These are phyloP conservation scores for Elanus axillaris DNA, from an alignment of 2,113 vertebrate genomes.

Conservation along the genomic window DNA sequence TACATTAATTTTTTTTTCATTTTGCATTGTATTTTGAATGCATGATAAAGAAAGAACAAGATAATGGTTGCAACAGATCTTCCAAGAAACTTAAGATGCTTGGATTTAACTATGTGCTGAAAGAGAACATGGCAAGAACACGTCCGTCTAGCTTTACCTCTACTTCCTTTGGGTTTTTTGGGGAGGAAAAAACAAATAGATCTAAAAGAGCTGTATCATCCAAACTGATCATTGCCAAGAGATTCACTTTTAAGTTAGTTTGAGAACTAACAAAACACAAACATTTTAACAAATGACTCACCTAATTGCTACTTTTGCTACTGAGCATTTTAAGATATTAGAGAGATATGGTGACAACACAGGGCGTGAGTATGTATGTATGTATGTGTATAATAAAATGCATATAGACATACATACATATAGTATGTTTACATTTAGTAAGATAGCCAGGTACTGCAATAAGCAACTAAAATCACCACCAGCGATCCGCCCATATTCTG, in stretches of 20 bases:
- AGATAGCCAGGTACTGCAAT: background rate
- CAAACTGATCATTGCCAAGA: background rate
- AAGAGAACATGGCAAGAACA: background rate
- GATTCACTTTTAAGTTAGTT: background rate
- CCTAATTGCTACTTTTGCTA: constrained; percentile 8
- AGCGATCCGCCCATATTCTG: background rate
- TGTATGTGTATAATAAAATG: constrained; percentile 17
- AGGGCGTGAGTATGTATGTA: background rate
- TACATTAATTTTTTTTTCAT: constrained; percentile 35
- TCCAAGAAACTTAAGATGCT: constrained; percentile 43
- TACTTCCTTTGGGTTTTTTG: background rate
- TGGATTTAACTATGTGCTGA: constrained; percentile 4
- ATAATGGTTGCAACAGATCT: constrained; percentile 94
- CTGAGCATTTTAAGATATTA: background rate
- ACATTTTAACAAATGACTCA: background rate
- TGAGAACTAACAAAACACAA: background rate
- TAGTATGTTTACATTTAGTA: background rate
- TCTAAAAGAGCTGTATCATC: background rate
- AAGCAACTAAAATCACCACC: background rate
- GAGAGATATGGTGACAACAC: background rate
- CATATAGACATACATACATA: constrained; percentile 27
- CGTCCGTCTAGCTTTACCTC: constrained; percentile 30
- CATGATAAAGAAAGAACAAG: constrained; percentile 76
- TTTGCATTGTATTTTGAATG: constrained; percentile 60
- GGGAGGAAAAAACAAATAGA: background rate